Conservation (phyloP, 2,797 vertebrate species). For the Pelodytes ibericus region DNA sequence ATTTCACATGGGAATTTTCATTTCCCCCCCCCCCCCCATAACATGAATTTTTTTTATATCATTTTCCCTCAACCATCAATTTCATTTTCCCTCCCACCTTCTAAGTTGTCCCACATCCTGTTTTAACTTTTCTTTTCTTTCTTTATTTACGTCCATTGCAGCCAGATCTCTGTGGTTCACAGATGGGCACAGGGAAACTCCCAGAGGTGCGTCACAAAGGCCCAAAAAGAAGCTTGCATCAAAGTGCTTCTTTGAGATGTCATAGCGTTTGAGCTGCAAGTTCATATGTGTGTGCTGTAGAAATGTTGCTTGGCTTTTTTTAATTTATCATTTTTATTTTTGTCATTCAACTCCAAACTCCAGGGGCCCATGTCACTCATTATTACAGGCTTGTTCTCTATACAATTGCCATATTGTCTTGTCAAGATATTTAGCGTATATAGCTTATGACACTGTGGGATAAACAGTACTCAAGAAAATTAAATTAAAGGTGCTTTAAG, state of each 20-base stretch:
- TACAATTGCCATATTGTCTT: slow-evolving; percentile 37
- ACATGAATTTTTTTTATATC: slow-evolving; percentile 57
- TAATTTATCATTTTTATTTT: slow-evolving; percentile 31
- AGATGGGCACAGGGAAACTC: slow-evolving; percentile 83
- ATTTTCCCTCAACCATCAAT: slow-evolving; percentile 64
- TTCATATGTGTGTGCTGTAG: slow-evolving; percentile 79
- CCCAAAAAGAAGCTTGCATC: slow-evolving; percentile 78
- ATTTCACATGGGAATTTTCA: slow-evolving; percentile 58
- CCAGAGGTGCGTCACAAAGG: slow-evolving; percentile 83
- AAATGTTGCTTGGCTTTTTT: slow-evolving; percentile 77
- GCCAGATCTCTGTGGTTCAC: slow-evolving; percentile 85
- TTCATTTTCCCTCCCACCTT: slow-evolving; percentile 72
- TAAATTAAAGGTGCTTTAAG: not conserved
- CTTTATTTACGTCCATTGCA: slow-evolving; percentile 84
- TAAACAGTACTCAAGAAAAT: not conserved
- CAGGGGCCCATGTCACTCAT: slow-evolving; percentile 75
- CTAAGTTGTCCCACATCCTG: slow-evolving; percentile 81
- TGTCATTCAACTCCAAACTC: slow-evolving; percentile 69
- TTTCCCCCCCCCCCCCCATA: no score
- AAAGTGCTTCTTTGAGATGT: slow-evolving; percentile 81
- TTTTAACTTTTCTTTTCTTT: slow-evolving; percentile 87
- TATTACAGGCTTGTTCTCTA: slow-evolving; percentile 67
- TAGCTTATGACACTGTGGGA: not conserved
- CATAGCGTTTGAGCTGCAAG: slow-evolving; percentile 77
- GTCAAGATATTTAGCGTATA: slow-evolving; percentile 4